These are phyloP conservation scores for Dipus sagitta DNA, from an alignment of 2,797 vertebrate species.

Conservation along the genomic window DNA sequence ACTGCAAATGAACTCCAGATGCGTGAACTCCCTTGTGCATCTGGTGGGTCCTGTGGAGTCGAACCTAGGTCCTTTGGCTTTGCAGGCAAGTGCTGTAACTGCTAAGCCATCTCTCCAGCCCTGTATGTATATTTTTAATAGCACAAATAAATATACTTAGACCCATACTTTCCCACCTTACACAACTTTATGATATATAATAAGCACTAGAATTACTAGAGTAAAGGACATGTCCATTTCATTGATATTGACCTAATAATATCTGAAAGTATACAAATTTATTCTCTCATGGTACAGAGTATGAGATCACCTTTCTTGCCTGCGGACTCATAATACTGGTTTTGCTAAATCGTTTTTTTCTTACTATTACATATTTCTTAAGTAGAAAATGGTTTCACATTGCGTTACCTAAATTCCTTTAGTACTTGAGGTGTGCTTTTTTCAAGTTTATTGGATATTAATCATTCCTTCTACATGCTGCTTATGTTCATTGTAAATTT, in stretches of 20 bases:
- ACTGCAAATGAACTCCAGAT: no score
- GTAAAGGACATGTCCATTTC: not conserved
- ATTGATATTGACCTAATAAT: not conserved
- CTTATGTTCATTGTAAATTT: slow-evolving; percentile 4
- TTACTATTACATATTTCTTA: not conserved
- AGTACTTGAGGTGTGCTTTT: slow-evolving; percentile 2
- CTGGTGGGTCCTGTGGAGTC: no score
- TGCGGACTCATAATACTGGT: not conserved
- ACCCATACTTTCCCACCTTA: not conserved
- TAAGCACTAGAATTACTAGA: not conserved
- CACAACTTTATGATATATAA: not conserved
- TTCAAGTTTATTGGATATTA: not conserved
- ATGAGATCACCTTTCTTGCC: not conserved
- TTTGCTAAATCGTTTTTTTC: not conserved
- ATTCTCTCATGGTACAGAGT: not conserved
- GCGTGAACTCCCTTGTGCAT: no score
- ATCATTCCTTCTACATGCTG: not conserved
- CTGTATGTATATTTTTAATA: not conserved
- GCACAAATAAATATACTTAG: not conserved
- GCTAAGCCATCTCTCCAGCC: no score
- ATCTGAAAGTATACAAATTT: not conserved
- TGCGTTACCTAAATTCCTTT: not conserved
- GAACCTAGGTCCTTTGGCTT: no score
- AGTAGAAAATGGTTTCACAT: not conserved
- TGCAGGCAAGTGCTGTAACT: no score